Base-by-base conservation (phyloP, 2,888 invertebrate species). In the Leucophora obtusa region DNA sequence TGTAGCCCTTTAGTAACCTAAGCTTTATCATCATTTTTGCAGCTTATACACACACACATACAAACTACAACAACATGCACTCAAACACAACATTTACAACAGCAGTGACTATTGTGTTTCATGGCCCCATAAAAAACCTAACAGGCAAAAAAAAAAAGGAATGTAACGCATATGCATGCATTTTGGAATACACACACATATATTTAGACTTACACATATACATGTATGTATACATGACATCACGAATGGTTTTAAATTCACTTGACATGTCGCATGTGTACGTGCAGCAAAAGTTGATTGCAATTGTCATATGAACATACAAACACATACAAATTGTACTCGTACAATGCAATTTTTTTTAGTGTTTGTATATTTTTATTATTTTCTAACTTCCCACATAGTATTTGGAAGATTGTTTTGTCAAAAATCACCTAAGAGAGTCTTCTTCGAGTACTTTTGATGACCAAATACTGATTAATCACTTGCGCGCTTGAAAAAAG, bases 251-350 rank as follows among this genome's bases (percentile, higher is more conserved):
- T 81, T 77, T 81, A 81, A 81, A 77, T 81, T 81, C 77, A 77
- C 81, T 77, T 81, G 81, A 77, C 77, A 81, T 77, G 81, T 81
- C 81, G 62, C 81, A 81, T 81, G 73, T 81, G 77, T 81, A 81
- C 81, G 81, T 81, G 81, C 81, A 77, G 70, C 81, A 81, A 70
- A 81, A 77, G 81, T 77, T 81, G 81, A 81, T 81, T 73, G 73
- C 81, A 81, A 77, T 77, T 81, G 81, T 81, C 81, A 81, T 81
- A 17, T 70, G 43, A 70, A 69, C 56, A 43, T 21, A 24, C 1
- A n/a, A n/a, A 69, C 56, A 43, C 35, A 24, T 4, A n/a, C 24
- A 28, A 28, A 28, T 28, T 28, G 28, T 38, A 63, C 14, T 17
- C 21, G n/a, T 14, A 60, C 53, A 54, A 68, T 43, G 33, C 14